Base-by-base conservation (phyloP, 2,113 vertebrate species). In the Baryphthengus martii region DNA sequence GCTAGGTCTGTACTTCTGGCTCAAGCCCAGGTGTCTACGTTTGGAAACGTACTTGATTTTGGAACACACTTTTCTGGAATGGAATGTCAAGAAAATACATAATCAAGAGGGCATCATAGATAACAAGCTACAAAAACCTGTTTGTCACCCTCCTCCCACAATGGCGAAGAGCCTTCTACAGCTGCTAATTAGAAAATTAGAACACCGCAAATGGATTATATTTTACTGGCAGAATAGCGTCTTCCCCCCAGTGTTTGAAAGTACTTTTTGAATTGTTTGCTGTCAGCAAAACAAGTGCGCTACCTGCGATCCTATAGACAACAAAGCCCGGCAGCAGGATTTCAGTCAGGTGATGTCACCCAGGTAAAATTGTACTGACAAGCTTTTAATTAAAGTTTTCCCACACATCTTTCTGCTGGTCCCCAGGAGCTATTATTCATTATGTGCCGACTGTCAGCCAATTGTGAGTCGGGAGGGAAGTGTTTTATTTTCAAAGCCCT, bases 371-470 rank as follows among this genome's bases (percentile, higher is more conserved):
- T 98, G 98, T 97, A 96, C 98, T 98, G 98, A 99, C 98, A 98
- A 98, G 98, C 98, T 99, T 99, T 99, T 99, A 99, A 99, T 99
- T 99, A 99, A 99, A 99, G 98, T 98, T 98, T 98, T 98, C 98
- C 98, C 98, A 98, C 98, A 98, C 97, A 97, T 98, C 97, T 98
- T 97, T 98, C 97, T 96, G 94, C 93, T 95, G 94, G 97, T 98
- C 98, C 98, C 98, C 97, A 72, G 95, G 97, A 98, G 98, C 98
- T 97, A 98, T 98, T 97, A 98, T 97, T 98, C 98, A 98, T 98
- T 97, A 98, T 98, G 98, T 96, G 97, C 97, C 91, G 89, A 97
- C 98, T 97, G 98, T 98, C 98, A 98, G 98, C 98, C 98, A 98
- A 98, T 98, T 97, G 98, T 97, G 98, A 97, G 95, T 95, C 72